These are phyloP conservation scores for Lycaon pictus DNA, from an alignment of 2,113 vertebrate genomes.

Conservation along the genomic window DNA sequence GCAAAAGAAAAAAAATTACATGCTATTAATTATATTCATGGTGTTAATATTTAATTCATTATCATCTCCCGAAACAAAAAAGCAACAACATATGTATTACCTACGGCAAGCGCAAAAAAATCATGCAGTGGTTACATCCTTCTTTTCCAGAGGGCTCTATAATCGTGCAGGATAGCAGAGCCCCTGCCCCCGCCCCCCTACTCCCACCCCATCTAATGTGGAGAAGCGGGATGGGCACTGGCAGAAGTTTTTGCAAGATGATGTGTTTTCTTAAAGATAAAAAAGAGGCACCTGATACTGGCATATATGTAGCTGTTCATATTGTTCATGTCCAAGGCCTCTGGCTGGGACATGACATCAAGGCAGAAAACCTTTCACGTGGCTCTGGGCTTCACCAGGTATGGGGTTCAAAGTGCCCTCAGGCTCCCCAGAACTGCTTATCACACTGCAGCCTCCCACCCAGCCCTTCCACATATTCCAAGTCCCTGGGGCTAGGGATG, in stretches of 20 bases:
- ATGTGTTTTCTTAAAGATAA: not conserved
- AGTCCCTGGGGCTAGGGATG: not conserved
- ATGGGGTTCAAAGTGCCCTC: not conserved
- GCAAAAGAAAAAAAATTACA: slow-evolving; percentile 92
- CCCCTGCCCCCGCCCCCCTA: not conserved
- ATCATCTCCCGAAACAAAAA: slow-evolving; percentile 79
- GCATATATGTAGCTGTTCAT: not conserved
- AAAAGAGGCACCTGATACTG: not conserved
- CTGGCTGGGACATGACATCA: not conserved
- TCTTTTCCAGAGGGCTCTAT: not conserved
- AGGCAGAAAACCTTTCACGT: not conserved
- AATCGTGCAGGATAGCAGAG: slow-evolving; percentile 41
- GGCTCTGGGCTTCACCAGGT: not conserved
- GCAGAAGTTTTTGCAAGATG: slow-evolving; percentile 32
- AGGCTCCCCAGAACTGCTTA: not conserved
- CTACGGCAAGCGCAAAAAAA: slow-evolving; percentile 71
- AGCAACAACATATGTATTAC: slow-evolving; percentile 73
- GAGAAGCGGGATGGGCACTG: not conserved
- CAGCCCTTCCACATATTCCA: not conserved
- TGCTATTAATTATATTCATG: slow-evolving; percentile 95
- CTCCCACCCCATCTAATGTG: not conserved
- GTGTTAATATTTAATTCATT: slow-evolving; percentile 89
- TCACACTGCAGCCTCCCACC: not conserved
- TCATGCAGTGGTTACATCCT: slow-evolving; percentile 79
- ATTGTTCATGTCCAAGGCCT: not conserved